Percentiles rank a stretch among this genome's conserved stretches.
These are phyloP conservation scores for Moxostoma hubbsi DNA, from an alignment of 2,797 vertebrate genomes.

Conservation along the genomic window DNA sequence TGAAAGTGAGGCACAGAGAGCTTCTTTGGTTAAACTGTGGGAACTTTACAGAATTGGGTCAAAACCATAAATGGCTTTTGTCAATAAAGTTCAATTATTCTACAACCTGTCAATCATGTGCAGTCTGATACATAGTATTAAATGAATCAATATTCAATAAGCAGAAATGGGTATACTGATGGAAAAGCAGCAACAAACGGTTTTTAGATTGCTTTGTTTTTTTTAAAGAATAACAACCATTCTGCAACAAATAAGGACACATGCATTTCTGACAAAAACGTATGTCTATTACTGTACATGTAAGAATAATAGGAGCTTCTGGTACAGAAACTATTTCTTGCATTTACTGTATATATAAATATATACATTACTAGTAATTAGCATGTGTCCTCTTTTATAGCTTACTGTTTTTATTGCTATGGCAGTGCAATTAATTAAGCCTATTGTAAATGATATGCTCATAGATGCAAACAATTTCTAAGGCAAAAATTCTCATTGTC, in stretches of 20 bases:
- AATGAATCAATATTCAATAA: constrained; percentile 1
- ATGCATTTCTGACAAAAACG: constrained; percentile 13
- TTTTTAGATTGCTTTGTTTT: background rate
- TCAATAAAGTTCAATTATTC: constrained; percentile 10
- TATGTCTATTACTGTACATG: background rate
- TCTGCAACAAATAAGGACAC: constrained; percentile 20
- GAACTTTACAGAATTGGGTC: background rate
- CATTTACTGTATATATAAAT: background rate
- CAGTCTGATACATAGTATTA: background rate
- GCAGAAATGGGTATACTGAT: constrained; percentile 21
- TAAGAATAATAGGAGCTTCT: too few species aligned
- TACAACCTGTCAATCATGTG: constrained; percentile 46
- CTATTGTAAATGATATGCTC: background rate
- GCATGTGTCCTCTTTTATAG: constrained; percentile 46
- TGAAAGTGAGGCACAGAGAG: constrained; percentile 29
- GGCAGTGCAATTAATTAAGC: constrained; percentile 36
- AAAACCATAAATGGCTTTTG: background rate
- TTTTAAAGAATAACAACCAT: background rate
- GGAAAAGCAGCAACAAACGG: constrained; percentile 18
- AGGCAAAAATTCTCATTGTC: constrained; percentile 5
- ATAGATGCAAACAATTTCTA: constrained; percentile 41
- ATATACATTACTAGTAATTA: background rate
- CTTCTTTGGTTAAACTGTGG: constrained; percentile 49
- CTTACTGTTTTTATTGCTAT: constrained; percentile 23
- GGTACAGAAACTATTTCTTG: too few species aligned